These are phyloP conservation scores for Acronicta aceris DNA, from an alignment of 2,888 invertebrate species.

Conservation along the genomic window DNA sequence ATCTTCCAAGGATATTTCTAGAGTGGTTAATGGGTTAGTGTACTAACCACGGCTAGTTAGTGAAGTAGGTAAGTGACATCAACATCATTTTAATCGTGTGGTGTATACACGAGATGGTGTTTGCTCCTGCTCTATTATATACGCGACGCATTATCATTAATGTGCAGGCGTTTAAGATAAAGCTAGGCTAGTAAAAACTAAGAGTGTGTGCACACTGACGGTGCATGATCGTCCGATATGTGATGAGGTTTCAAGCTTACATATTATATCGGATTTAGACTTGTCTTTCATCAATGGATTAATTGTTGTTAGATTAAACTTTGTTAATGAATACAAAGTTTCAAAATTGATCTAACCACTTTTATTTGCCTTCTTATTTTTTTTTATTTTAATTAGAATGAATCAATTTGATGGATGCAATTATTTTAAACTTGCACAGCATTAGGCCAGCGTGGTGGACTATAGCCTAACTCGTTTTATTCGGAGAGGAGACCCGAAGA, in stretches of 20 bases:
- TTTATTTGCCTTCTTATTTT: too few species aligned
- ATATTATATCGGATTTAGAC: too few species aligned
- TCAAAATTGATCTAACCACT: too few species aligned
- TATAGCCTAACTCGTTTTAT: too few species aligned
- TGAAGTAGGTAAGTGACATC: constrained; percentile 13
- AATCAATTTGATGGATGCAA: too few species aligned
- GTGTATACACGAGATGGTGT: constrained; percentile 5
- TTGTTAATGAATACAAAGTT: too few species aligned
- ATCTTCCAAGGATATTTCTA: background rate
- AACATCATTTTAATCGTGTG: background rate
- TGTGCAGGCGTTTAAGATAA: constrained; percentile 3
- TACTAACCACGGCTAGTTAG: background rate
- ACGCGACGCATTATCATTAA: constrained; percentile 9
- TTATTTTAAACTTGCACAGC: too few species aligned
- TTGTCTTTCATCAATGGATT: too few species aligned
- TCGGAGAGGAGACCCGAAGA: too few species aligned
- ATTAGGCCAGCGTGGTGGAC: too few species aligned
- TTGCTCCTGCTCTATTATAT: constrained; percentile 11
- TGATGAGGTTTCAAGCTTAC: background rate
- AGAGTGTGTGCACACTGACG: background rate
- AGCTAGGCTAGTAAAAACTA: background rate
- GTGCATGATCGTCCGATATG: background rate
- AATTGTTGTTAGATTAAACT: too few species aligned
- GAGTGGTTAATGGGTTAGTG: constrained; percentile 3
- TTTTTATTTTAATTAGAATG: too few species aligned